Conservation (phyloP, 2,113 vertebrate species). For the Heliornis fulica region DNA sequence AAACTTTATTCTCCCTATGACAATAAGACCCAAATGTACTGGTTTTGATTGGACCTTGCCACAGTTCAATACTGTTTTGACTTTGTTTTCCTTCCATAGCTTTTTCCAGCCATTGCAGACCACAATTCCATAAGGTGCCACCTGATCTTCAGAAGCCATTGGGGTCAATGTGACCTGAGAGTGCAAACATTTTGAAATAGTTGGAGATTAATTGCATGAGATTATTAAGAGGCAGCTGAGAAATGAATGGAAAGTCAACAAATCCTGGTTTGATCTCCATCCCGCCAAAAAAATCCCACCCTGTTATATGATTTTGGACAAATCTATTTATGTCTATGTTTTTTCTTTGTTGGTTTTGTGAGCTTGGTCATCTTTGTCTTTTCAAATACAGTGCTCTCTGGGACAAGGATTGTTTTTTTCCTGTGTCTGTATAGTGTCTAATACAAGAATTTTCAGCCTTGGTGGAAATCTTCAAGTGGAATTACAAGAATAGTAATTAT, state of each 20-base stretch:
- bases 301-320: neutral
- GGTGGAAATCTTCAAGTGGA: conserved; percentile 25
- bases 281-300: neutral
- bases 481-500: conserved; percentile 56
- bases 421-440: neutral
- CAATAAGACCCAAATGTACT: fast-evolving
- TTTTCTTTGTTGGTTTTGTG: neutral
- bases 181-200: neutral
- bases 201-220: neutral
- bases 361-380: neutral
- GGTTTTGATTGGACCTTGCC: neutral
- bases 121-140: neutral
- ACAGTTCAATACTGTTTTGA: neutral
- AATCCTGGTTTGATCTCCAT: neutral
- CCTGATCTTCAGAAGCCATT: neutral
- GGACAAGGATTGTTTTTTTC: neutral
- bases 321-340: neutral
- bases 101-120: neutral
- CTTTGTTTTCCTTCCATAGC: neutral
- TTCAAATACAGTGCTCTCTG: neutral
- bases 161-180: neutral
- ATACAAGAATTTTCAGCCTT: neutral
- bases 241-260: neutral
- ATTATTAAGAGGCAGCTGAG: neutral
- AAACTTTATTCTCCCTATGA: neutral